Conservation (phyloP, 2,797 vertebrate genomes). For the Squalus acanthias region DNA sequence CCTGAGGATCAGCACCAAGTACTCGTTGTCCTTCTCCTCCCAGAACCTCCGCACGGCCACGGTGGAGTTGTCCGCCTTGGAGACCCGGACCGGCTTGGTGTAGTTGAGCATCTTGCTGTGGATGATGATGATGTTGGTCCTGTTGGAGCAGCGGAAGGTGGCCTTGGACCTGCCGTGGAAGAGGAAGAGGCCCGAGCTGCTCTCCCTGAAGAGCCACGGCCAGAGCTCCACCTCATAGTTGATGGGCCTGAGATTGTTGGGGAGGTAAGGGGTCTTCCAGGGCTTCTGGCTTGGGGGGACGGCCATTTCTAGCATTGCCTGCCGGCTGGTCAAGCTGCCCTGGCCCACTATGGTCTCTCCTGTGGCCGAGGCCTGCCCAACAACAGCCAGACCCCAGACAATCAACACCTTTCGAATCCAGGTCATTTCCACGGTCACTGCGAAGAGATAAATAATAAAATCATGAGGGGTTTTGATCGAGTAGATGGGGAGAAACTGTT, state of each 20-base stretch:
- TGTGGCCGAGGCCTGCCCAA: neutral
- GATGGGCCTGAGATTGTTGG: constrained; percentile 53
- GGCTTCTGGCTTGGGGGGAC: neutral
- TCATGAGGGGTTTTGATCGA: too few relatives aligned
- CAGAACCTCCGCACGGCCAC: neutral
- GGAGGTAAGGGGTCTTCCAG: constrained; percentile 45
- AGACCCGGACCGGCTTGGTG: fast-evolving
- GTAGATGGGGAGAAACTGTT: too few relatives aligned
- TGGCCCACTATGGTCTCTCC: fast-evolving
- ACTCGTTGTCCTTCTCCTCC: constrained; percentile 41
- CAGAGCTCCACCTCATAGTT: constrained; percentile 54
- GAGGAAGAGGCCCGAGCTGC: constrained; percentile 50
- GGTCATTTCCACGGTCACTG: neutral
- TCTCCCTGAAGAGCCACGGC: constrained; percentile 48
- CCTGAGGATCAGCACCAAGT: constrained; percentile 52
- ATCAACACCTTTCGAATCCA: neutral
- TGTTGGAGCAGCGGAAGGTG: constrained; percentile 49
- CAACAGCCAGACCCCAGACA: neutral
- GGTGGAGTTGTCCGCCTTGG: fast-evolving
- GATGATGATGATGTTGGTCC: constrained; percentile 53
- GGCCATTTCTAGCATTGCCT: too few relatives aligned
- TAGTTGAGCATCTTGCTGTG: constrained; percentile 51
- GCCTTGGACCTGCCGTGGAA: constrained; percentile 60
- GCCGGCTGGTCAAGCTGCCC: too few relatives aligned
- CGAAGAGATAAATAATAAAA: neutral